Evolutionary conservation across 2,888 invertebrate genomes (phyloP), one percentile per base, ranked within the genome.

Genomic region (Schrankia costaestrigalis): DNA sequence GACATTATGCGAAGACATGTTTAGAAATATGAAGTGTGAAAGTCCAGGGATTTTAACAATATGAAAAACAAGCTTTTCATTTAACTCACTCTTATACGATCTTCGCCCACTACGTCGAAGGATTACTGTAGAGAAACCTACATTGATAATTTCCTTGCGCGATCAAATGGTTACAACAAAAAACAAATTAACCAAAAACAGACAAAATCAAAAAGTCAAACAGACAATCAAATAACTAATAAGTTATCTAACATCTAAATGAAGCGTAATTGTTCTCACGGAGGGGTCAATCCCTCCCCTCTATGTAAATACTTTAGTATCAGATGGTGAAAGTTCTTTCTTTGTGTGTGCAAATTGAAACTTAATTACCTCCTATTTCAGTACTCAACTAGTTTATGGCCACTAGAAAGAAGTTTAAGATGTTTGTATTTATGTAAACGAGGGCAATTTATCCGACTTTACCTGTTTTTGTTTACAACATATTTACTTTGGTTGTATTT

Each of bases 301-400:
- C 47, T 41, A 64, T 67, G 61, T 60, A 65, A 66, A 69, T 66
- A 57, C 55, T 54, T 39, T 41, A 26, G 31, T 35, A 40, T 40
- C 35, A 18, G 40, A 35, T 31, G 25, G 21, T 13, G n/a, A 31
- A 7, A 25, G 35, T 40, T 40, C 31, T 35, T 35, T 39, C 22
- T 39, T 39, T 38, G 30, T 71, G 64, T 73, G 71, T 73, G 74
- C 72, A 74, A 78, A 80, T 77, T 76, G 75, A 76, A 77, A 75
- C 67, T 74, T 78, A 81, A 80, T 82, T 77, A 68, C 67, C 44
- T 41, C 46, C 62, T 54, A 63, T 68, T 60, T 63, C 59, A 48
- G 47, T 24, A 24, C 46, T 40, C 41, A 40, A 31, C 40, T 55
- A 28, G 12, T 58, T 56, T 51, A 55, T 51, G 37, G 28, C 22